Evolutionary conservation across 2,113 vertebrate species (phyloP).

Genomic region (Felis catus): DNA sequence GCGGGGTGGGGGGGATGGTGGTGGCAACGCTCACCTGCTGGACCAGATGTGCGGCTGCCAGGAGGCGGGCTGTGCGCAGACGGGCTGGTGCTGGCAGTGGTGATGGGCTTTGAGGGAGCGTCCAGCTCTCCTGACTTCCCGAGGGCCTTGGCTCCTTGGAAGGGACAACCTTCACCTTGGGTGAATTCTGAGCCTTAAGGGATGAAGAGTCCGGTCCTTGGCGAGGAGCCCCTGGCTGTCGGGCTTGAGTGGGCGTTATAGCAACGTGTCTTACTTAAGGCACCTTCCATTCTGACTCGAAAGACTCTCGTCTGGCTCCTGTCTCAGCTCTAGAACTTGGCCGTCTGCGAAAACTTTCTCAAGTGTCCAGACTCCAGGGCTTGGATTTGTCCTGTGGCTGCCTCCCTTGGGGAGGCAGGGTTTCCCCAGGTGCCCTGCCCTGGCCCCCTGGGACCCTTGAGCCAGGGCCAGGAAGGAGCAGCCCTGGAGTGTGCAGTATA

Average conservation of each 20-base stretch:
- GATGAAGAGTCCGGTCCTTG: background rate
- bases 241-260: rapidly evolving
- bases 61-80: rapidly evolving
- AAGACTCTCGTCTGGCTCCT: background rate
- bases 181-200: background rate
- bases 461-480: background rate
- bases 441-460: background rate
- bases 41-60: background rate
- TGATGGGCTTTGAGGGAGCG: background rate
- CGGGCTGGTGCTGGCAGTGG: rapidly evolving
- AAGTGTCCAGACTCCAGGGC: background rate
- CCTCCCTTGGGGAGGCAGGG: background rate
- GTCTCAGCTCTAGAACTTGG: background rate
- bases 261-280: rapidly evolving
- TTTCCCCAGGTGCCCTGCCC: background rate
- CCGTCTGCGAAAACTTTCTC: background rate
- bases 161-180: background rate
- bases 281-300: background rate
- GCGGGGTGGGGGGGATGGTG: background rate
- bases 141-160: background rate
- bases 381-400: background rate
- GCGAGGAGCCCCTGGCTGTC: rapidly evolving
- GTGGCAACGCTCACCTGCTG: background rate
- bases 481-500: background rate
- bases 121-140: background rate